These are phyloP conservation scores for Dryococelus australis DNA, from an alignment of 2,888 invertebrate species.

Conservation along the genomic window DNA sequence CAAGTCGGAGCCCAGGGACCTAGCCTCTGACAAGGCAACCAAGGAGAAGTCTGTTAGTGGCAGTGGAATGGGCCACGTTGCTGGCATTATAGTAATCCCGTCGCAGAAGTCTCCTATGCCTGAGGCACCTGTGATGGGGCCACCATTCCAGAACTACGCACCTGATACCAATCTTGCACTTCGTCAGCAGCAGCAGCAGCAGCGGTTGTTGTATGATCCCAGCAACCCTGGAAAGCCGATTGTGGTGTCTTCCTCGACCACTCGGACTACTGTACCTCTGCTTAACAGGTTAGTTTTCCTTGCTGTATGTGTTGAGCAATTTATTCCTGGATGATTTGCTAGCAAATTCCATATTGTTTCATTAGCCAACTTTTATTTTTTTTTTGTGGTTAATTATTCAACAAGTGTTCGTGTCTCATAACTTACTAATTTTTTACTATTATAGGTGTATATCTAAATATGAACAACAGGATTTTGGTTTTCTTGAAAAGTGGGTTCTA, in stretches of 20 bases:
- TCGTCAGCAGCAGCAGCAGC: constrained; percentile 47
- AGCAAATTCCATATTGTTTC: too few relatives aligned
- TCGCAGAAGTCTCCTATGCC: constrained; percentile 44
- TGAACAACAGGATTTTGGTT: too few relatives aligned
- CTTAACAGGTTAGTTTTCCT: neutral
- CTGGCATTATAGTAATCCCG: constrained; percentile 60
- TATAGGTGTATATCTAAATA: too few relatives aligned
- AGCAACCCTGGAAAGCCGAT: constrained; percentile 76
- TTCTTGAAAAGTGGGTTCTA: too few relatives aligned
- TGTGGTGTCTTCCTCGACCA: constrained; percentile 64
- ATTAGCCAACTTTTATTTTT: too few relatives aligned
- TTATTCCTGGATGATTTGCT: too few relatives aligned
- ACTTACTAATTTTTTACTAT: too few relatives aligned
- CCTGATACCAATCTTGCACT: constrained; percentile 26
- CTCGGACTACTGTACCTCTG: neutral
- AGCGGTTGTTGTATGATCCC: constrained; percentile 67
- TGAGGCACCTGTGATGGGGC: constrained; percentile 39
- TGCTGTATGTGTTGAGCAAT: neutral
- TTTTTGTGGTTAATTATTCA: too few relatives aligned
- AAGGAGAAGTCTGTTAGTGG: neutral
- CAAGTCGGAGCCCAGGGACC: neutral
- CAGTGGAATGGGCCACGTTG: constrained; percentile 30
- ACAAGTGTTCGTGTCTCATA: too few relatives aligned
- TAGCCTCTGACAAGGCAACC: neutral
- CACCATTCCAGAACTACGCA: neutral